Percentiles rank a stretch among this genome's conserved stretches.
Evolutionary conservation across 1,140 invertebrate genomes (phyloP).

Genomic region (Drosophila punjabiensis): DNA sequence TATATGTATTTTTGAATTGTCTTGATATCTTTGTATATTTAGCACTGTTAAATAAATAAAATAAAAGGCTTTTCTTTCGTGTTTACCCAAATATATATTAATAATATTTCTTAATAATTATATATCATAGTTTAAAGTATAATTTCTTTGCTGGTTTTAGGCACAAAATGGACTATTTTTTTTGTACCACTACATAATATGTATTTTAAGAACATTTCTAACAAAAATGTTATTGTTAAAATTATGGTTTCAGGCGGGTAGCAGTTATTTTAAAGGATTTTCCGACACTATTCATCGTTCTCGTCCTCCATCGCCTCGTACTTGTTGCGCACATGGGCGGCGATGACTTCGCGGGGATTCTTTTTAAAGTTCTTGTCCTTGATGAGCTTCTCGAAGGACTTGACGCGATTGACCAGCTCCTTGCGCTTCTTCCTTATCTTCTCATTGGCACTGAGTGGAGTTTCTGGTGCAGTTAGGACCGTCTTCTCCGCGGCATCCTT

Average conservation of each 20-base stretch:
- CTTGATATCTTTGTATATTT: no score
- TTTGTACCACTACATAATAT: not conserved
- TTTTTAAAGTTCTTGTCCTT: slow-evolving; percentile 76
- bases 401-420: slow-evolving; percentile 56
- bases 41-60: not conserved
- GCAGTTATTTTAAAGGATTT: not conserved
- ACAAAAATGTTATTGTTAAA: not conserved
- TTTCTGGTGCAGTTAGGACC: slow-evolving; percentile 33
- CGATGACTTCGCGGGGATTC: slow-evolving; percentile 71
- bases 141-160: not conserved
- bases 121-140: not conserved
- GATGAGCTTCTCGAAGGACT: slow-evolving; percentile 66
- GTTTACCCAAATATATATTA: slow-evolving; percentile 5
- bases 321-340: slow-evolving; percentile 64
- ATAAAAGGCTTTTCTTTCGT: slow-evolving; percentile 3
- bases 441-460: slow-evolving; percentile 60
- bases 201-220: not conserved
- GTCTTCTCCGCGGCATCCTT: slow-evolving; percentile 30
- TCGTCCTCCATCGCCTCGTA: slow-evolving; percentile 63
- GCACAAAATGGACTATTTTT: slow-evolving; percentile 1
- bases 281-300: slow-evolving; percentile 12
- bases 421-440: slow-evolving; percentile 72
- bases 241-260: not conserved
- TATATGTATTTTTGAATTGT: no score
- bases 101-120: not conserved